These are phyloP conservation scores for Heliocidaris erythrogramma DNA, from an alignment of 35 echinoderm and acorn worm genomes.

Conservation along the genomic window DNA sequence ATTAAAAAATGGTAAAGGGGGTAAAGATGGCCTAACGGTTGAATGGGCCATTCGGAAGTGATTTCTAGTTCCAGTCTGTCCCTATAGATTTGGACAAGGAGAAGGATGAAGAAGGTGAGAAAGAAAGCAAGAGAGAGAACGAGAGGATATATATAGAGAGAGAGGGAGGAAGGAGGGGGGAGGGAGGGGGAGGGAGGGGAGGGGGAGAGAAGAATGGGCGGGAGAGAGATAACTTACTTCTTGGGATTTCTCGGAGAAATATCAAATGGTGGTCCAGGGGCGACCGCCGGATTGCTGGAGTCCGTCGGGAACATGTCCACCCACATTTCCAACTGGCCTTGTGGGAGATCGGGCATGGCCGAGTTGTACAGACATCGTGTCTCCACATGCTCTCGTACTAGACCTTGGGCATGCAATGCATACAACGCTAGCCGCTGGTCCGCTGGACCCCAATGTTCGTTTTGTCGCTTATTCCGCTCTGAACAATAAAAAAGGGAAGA, in stretches of 20 bases:
- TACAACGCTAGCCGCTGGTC: slow-evolving; percentile 67
- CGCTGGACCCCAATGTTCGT: slow-evolving; percentile 64
- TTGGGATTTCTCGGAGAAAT: slow-evolving; percentile 59
- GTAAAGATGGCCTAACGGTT: too few species aligned
- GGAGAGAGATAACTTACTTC: slow-evolving; percentile 54
- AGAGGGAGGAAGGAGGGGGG: too few species aligned
- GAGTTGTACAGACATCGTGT: slow-evolving; percentile 80
- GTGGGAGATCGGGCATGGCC: slow-evolving; percentile 73
- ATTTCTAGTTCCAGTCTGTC: too few species aligned
- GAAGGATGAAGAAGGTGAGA: too few species aligned
- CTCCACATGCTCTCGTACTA: slow-evolving; percentile 84
- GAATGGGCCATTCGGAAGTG: too few species aligned
- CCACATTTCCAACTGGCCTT: slow-evolving; percentile 92
- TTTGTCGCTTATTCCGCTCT: slow-evolving; percentile 68
- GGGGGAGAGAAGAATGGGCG: too few species aligned
- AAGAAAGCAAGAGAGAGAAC: too few species aligned
- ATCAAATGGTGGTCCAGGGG: slow-evolving; percentile 63
- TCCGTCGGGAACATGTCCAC: slow-evolving; percentile 81
- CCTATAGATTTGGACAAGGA: too few species aligned
- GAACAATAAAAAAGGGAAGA: neutral
- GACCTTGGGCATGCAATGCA: slow-evolving; percentile 57
- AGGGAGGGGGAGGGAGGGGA: too few species aligned
- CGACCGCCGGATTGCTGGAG: slow-evolving; percentile 47
- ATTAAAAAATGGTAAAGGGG: too few species aligned
- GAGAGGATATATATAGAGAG: too few species aligned